Evolutionary conservation across 2,113 vertebrate genomes (phyloP), one percentile per base, ranked within the genome.

Genomic region (Aegotheles bennettii): DNA sequence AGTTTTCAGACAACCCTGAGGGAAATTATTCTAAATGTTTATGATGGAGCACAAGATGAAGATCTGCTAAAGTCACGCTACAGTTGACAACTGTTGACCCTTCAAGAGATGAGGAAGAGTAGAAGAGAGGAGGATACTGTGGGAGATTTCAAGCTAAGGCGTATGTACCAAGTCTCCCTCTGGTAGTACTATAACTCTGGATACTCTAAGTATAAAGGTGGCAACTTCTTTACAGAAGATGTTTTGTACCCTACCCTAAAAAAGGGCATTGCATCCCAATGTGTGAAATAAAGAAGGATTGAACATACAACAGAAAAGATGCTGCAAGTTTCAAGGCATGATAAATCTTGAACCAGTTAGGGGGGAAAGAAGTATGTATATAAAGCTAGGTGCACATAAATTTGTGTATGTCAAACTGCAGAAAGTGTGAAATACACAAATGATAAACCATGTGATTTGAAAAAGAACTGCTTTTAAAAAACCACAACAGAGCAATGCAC

Each of bases 1-100:
- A 73, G 87, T 79, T 90, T 88, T 95, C 53, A 84, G 59, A 60
- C 21, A 53, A 1, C 24, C 61, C 38, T 51, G 16, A 64, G 53
- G 82, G 93, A 93, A 53, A 65, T 65, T 8, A 89, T 90, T 84
- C 48, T 61, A 54, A 63, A 21, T 74, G 65, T 81, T 89, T 81
- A 14, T 84, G 75, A n/a, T 25, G 25, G 35, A 71, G 23, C 7
- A 1, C n/a, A 54, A 71, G 77, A 59, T 81, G 31, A 90, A 51
- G 53, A 50, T 73, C 42, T 94, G n/a, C 68, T 77, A 4, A 70
- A 57, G 47, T 87, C 60, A 47, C 2, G 6, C 36, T 65, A 31
- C 15, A 24, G 31, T 20, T 80, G 54, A 42, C 31, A 84, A 56
- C 1, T 2, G 23, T 61, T 83, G 36, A 54, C 35, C 9, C 25